Evolutionary conservation across 2,113 vertebrate genomes (phyloP), one percentile per base, ranked within the genome.

Genomic region (Lontra canadensis): DNA sequence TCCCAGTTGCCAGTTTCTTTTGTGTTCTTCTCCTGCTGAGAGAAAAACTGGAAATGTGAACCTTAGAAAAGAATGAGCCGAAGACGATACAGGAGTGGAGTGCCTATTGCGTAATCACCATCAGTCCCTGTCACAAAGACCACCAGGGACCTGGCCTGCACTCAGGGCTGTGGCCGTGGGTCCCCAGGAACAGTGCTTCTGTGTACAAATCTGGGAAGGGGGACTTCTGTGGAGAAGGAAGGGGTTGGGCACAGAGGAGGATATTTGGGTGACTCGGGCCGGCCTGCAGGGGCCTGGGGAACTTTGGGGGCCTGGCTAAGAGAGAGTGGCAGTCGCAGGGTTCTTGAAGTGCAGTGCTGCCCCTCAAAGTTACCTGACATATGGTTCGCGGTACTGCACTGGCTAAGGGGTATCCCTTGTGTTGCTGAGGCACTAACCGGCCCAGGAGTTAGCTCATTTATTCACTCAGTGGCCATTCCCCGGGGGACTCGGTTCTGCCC

Each of bases 281-380:
- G 90, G 55, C 15, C 52, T 61, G 25, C 59, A 61, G 59, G 59
- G 14, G 12, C 39, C n/a, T 36, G 25, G 39, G 80, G 42, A 26
- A 55, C 9, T 18, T 0, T 29, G 55, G 47, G 36, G 9, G n/a
- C 31, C 44, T 14, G 12, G 11, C 12, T n/a, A 21, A 36, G 47
- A 39, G 47, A 39, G 15, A 2, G 0, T 0, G 2, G 17, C n/a
- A 8, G 47, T 31, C 15, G 0, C 47, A 4, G 67, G 44, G 8
- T 36, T 69, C 36, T 55, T 25, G 74, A 36, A 20, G 13, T 3
- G 14, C 4, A 6, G 14, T 7, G 6, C 42, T n/a, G 55, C 8
- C 21, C 82, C 21, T 31, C 3, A 15, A 12, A n/a, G 0, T 47
- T 10, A 3, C 39, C 25, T 31, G 49, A 21, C 61, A 47, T 42